Percentiles rank a stretch among this genome's conserved stretches.
phyloP scores from a whole-genome alignment of 2,797 vertebrate genomes.

The Oreortyx pictus region DNA sequence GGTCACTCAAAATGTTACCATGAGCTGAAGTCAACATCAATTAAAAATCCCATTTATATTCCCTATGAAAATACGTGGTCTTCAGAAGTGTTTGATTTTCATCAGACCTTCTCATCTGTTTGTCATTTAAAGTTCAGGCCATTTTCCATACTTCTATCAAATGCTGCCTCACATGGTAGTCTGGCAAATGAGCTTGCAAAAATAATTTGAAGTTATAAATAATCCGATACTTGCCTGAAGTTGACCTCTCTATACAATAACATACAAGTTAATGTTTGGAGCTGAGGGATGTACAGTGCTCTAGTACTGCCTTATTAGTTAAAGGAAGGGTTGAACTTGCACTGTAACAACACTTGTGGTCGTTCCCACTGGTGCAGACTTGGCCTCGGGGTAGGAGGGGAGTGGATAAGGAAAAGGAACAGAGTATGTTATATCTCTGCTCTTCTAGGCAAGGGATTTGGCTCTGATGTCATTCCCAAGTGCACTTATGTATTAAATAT shows the following conservation, averaged over 20 bases:
- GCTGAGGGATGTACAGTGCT: conserved; percentile 21
- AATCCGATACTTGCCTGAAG: conserved; percentile 82
- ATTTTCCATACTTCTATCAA: conserved; percentile 92
- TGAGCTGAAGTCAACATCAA: conserved; percentile 89
- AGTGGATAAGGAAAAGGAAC: neutral
- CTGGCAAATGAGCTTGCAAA: conserved; percentile 79
- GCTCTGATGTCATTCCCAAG: neutral
- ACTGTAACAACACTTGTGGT: neutral
- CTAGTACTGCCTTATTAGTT: neutral
- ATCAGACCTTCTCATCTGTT: conserved; percentile 90
- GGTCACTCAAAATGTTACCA: conserved; percentile 87
- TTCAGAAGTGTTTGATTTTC: conserved; percentile 87
- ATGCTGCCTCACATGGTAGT: conserved; percentile 87
- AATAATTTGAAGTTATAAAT: conserved; percentile 89
- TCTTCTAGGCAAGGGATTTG: neutral
- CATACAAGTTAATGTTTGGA: conserved; percentile 66
- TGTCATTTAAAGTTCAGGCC: conserved; percentile 89
- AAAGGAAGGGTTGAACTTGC: conserved; percentile 8
- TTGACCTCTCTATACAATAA: conserved; percentile 75
- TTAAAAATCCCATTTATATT: conserved; percentile 93
- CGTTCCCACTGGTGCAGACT: neutral
- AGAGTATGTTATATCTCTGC: neutral
- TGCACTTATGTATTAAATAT: conserved; percentile 19
- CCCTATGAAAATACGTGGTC: conserved; percentile 83
- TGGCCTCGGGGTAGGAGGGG: neutral